A percentile compares a stretch with the other conserved stretches of the same genome.
These are phyloP conservation scores for Pterophyllum scalare DNA, from an alignment of 2,113 vertebrate species.

Conservation along the genomic window DNA sequence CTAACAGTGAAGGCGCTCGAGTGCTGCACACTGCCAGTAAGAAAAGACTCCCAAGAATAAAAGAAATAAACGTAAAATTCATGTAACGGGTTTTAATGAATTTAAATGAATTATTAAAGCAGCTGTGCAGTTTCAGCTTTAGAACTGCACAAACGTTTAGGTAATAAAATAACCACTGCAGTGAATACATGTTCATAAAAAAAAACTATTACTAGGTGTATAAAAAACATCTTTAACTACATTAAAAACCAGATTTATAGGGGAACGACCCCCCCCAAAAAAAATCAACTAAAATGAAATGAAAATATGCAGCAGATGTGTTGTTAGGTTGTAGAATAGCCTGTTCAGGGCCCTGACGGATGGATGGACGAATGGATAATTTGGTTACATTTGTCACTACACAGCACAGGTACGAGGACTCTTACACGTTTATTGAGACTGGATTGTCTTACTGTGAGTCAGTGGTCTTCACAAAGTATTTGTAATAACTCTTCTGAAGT, in stretches of 20 bases:
- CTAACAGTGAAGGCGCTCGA: neutral
- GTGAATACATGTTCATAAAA: neutral
- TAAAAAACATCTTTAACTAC: neutral
- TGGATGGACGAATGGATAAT: no score
- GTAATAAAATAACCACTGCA: neutral
- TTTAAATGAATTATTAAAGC: no score
- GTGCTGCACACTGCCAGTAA: neutral
- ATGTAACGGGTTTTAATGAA: no score
- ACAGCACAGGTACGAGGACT: no score
- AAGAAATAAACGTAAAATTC: no score
- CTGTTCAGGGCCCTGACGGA: no score
- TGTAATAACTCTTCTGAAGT: neutral
- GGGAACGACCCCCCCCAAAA: no score
- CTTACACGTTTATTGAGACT: neutral
- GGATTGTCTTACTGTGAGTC: neutral
- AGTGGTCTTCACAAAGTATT: neutral
- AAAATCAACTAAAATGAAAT: no score
- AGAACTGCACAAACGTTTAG: neutral
- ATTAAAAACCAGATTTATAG: neutral
- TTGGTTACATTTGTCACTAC: neutral
- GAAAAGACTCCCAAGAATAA: neutral
- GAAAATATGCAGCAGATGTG: no score
- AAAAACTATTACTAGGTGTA: rapidly evolving
- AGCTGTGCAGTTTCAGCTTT: no score
- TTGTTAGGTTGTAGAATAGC: no score